Conservation (phyloP, 1,140 invertebrate species). For the Tenebrio molitor region DNA sequence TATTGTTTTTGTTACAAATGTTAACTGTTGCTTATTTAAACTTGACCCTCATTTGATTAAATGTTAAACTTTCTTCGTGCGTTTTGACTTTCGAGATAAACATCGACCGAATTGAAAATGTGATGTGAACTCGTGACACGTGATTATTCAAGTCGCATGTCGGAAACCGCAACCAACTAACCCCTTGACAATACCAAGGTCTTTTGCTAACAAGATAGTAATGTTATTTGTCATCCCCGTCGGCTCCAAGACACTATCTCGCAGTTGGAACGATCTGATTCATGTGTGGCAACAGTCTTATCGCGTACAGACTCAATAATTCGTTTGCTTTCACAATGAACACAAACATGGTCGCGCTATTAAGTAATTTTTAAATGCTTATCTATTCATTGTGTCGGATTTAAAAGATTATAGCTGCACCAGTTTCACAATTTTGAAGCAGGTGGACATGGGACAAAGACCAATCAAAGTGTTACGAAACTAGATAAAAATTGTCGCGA, state of each 20-base stretch:
- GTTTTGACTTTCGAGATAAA: constrained; percentile 1
- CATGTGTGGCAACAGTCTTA: constrained; percentile 29
- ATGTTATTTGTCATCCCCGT: constrained; percentile 27
- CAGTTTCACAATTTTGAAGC: background rate
- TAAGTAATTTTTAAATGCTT: constrained; percentile 7
- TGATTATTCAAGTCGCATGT: background rate
- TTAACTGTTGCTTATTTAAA: constrained; percentile 28
- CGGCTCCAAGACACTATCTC: constrained; percentile 1
- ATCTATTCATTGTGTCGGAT: constrained; percentile 3
- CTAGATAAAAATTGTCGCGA: too few relatives aligned
- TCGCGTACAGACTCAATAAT: constrained; percentile 13
- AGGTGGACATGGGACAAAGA: background rate
- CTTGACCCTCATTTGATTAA: constrained; percentile 12
- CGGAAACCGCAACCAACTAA: constrained; percentile 6
- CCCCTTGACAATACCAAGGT: constrained; percentile 3
- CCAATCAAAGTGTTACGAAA: too few relatives aligned
- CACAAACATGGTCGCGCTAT: constrained; percentile 1
- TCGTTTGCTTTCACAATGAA: constrained; percentile 17
- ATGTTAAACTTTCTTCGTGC: constrained; percentile 13
- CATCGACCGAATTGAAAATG: constrained; percentile 1
- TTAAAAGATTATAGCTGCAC: background rate
- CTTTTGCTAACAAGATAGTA: background rate
- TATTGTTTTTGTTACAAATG: constrained; percentile 12
- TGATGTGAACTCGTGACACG: background rate
- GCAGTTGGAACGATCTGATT: constrained; percentile 13